Evolutionary conservation across 92 coral and sea anemone genomes (phyloP).

Genomic region (Umimayanthus kanabou): DNA sequence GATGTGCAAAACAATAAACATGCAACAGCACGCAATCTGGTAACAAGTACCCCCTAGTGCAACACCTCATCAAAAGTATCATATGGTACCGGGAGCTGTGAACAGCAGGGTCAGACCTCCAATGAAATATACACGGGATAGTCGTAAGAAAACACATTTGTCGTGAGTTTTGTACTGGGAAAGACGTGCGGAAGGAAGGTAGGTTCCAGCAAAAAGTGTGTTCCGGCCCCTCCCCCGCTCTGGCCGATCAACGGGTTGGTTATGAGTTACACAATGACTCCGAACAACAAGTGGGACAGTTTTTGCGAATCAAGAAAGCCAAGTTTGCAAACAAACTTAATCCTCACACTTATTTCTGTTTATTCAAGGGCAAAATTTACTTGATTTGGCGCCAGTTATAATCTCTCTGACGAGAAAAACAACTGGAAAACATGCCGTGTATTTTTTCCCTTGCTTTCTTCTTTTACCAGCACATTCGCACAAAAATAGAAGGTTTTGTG

Average conservation of each 20-base stretch:
- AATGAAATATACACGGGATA: neutral
- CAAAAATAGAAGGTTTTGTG: neutral
- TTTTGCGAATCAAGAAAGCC: neutral
- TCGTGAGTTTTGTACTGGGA: neutral
- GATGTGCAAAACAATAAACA: neutral
- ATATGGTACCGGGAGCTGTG: neutral
- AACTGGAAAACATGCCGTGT: neutral
- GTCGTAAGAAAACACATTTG: neutral
- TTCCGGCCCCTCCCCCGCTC: slow-evolving; percentile 19
- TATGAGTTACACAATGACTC: neutral
- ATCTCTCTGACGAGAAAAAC: neutral
- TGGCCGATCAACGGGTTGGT: neutral
- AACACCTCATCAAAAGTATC: neutral
- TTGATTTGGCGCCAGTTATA: neutral
- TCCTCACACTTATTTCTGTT: neutral
- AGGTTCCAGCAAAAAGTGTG: neutral
- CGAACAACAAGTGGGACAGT: neutral
- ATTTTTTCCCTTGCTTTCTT: neutral
- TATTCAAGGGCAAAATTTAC: neutral
- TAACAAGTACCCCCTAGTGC: neutral
- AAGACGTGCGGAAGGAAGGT: slow-evolving; percentile 15
- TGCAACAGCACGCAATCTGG: neutral
- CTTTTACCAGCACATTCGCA: neutral
- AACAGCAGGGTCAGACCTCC: neutral
- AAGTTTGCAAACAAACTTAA: neutral